phyloP scores from a whole-genome alignment of 2,797 vertebrate genomes.

The Pelochelys cantorii region DNA sequence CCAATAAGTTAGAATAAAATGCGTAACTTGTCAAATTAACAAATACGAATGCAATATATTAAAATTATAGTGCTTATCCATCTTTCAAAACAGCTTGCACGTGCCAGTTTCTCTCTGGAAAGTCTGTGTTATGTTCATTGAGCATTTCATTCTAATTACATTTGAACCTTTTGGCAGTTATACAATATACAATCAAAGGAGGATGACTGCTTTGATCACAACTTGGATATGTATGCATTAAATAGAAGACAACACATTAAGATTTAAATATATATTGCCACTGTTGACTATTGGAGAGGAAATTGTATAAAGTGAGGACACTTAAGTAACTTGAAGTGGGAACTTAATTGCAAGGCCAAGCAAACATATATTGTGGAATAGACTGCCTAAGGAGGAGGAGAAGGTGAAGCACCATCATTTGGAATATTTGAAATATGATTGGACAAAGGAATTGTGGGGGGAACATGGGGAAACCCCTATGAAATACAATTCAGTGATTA shows the following conservation, averaged over 20 bases:
- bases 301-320: not conserved
- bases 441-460: not conserved
- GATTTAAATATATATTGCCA: not conserved
- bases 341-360: not conserved
- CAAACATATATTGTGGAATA: not conserved
- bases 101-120: slow-evolving; percentile 15
- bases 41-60: slow-evolving; percentile 34
- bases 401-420: not conserved
- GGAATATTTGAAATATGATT: not conserved
- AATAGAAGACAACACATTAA: not conserved
- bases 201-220: slow-evolving; percentile 15
- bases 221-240: not conserved
- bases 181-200: not conserved
- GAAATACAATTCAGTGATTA: fast-evolving
- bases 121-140: slow-evolving; percentile 40
- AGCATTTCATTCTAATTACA: slow-evolving; percentile 38
- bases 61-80: slow-evolving; percentile 43
- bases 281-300: slow-evolving; percentile 36
- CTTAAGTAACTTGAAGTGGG: not conserved
- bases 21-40: slow-evolving; percentile 39
- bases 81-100: slow-evolving; percentile 48
- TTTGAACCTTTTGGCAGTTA: slow-evolving; percentile 32
- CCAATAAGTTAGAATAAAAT: slow-evolving; percentile 31
- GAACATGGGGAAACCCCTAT: fast-evolving
- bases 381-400: not conserved